Conservation (phyloP, 2,113 vertebrate genomes). For the Calonectris borealis region DNA sequence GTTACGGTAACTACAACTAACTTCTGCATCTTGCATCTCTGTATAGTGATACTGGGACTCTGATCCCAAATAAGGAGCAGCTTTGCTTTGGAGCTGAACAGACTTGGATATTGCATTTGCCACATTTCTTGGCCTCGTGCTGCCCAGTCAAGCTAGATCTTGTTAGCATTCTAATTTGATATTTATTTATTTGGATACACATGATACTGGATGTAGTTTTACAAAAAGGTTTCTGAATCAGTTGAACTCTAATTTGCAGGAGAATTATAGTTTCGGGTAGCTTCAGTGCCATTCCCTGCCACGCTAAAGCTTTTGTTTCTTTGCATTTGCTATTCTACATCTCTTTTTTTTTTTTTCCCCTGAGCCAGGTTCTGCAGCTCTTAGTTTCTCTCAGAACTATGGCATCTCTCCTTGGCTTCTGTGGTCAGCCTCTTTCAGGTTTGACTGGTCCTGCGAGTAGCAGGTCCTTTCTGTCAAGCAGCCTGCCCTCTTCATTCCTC, state of each 20-base stretch:
- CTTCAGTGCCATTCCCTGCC: background rate
- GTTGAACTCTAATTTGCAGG: background rate
- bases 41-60: background rate
- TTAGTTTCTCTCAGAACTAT: background rate
- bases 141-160: background rate
- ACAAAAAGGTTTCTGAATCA: background rate
- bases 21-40: background rate
- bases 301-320: background rate
- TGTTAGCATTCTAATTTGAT: background rate
- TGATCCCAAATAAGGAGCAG: background rate
- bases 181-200: background rate
- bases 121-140: background rate
- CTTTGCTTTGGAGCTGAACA: background rate
- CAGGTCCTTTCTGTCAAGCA: conserved; percentile 12
- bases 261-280: background rate
- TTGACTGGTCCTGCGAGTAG: conserved; percentile 45
- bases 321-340: background rate
- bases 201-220: background rate
- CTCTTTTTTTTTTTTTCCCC: no score
- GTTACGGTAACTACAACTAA: background rate
- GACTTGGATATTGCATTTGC: background rate
- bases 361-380: background rate
- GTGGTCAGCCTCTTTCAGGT: conserved; percentile 56
- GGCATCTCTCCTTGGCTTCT: conserved; percentile 8
- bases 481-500: conserved; percentile 41